Base-by-base conservation (phyloP, 2,113 vertebrate species). In the Stegastes partitus region DNA sequence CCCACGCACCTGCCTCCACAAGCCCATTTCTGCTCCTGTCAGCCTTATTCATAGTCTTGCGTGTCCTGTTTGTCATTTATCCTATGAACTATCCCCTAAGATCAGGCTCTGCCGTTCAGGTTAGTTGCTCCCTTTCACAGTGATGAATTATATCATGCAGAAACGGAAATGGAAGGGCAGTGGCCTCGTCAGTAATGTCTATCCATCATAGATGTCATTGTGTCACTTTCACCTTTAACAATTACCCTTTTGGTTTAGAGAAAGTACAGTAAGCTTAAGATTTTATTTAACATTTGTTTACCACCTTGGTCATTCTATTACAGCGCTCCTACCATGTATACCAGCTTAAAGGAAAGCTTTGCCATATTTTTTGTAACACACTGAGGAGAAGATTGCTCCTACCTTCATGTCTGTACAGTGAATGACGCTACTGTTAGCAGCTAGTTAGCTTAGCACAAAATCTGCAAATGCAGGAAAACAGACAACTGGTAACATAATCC, bases 111-210 rank as follows among this genome's bases (percentile, higher is more conserved):
- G 47, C 45, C 15, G 34, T 42, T 59, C 34, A 51, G 73, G 63
- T 85, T 68, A 83, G 49, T 31, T 42, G 31, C 44, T 64, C 34
- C 23, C 49, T 73, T 64, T 83, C 70, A 83, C 22, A 69, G 12
- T 88, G 87, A 92, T 86, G 59, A 74, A 89, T 82, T 58, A 25
- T 58, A 37, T 80, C n/a, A 23, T 23, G 57, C 53, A 76, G 28
- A 79, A 72, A 23, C 18, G 78, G 18, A 70, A 56, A 72, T 50
- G 34, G 53, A 83, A 81, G 58, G 75, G 22, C 74, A 79, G 14
- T 28, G 50, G 53, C 47, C 42, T 47, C 10, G 9, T 45, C 15
- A 3, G 14, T 5, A 23, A 57, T 53, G n/a, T 22, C 47, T 10
- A 51, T 67, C 28, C 23, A 21, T 88, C 64, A 74, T 12, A 34